Conservation (phyloP, 2,113 vertebrate species). For the Clupea harengus region DNA sequence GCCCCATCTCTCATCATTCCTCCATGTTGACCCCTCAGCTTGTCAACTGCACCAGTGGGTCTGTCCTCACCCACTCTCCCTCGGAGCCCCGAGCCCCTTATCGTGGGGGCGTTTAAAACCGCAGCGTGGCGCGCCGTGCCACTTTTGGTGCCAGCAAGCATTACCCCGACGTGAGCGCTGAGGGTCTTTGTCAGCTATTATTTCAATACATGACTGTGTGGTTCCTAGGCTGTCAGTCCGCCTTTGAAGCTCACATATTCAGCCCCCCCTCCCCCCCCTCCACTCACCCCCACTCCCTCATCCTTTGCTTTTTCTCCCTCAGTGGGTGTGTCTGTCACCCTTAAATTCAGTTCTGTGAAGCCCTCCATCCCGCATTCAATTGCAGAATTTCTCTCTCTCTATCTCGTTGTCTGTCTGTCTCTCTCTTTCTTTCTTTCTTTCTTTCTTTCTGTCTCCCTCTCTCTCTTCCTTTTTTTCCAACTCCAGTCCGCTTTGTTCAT, state of each 20-base stretch:
- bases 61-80: background rate
- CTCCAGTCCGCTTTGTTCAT: background rate
- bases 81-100: background rate
- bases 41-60: slow-evolving; percentile 57
- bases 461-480: background rate
- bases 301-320: slow-evolving; percentile 68
- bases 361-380: slow-evolving; percentile 1
- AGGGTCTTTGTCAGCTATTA: slow-evolving; percentile 75
- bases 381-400: background rate
- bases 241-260: slow-evolving; percentile 49
- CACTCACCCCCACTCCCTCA: slow-evolving; percentile 50
- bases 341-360: background rate
- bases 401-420: background rate
- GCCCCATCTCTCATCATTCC: slow-evolving; percentile 57
- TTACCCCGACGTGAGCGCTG: slow-evolving; percentile 65
- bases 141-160: slow-evolving; percentile 71
- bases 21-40: slow-evolving; percentile 49
- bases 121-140: slow-evolving; percentile 59
- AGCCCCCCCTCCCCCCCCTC: background rate
- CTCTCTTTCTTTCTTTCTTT: background rate
- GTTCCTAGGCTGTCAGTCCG: slow-evolving; percentile 57
- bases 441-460: slow-evolving; percentile 38
- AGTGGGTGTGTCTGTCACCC: background rate
- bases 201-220: slow-evolving; percentile 68
- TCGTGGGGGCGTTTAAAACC: background rate